Evolutionary conservation across 2,797 vertebrate genomes (phyloP).

Genomic region (Pseudochirops corinnae): DNA sequence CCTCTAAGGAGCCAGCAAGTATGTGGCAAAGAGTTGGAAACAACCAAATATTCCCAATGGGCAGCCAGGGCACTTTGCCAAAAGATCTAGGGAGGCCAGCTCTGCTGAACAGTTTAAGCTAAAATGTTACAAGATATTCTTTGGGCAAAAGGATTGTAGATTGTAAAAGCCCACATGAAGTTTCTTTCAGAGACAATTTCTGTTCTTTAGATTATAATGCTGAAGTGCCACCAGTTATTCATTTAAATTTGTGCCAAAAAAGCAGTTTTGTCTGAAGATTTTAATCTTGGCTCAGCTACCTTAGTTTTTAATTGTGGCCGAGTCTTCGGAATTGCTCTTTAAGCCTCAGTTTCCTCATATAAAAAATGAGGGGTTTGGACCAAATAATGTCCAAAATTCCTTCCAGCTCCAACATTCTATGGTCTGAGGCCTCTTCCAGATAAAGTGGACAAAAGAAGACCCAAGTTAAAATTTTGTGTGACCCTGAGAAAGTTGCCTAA

Average conservation of each 20-base stretch:
- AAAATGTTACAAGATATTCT: background rate
- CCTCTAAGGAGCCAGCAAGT: too few species aligned
- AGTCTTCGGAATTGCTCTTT: background rate
- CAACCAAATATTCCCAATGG: background rate
- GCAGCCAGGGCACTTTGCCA: background rate
- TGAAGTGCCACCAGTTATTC: background rate
- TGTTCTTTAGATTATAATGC: background rate
- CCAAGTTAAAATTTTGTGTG: background rate
- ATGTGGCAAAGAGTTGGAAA: background rate
- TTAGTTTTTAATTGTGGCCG: background rate
- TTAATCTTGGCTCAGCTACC: background rate
- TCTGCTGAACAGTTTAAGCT: background rate
- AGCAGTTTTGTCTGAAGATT: background rate
- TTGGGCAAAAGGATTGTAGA: background rate
- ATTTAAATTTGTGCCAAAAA: background rate
- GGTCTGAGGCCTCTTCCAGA: background rate
- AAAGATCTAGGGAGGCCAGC: background rate
- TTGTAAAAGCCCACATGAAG: background rate
- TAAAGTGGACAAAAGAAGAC: background rate
- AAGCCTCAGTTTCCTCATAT: background rate
- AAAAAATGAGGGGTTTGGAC: background rate
- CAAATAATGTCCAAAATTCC: background rate
- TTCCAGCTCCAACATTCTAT: background rate
- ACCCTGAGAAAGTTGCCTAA: background rate
- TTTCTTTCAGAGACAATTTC: background rate